phyloP scores from a whole-genome alignment of 1,140 invertebrate genomes.

The Atta colombica region DNA sequence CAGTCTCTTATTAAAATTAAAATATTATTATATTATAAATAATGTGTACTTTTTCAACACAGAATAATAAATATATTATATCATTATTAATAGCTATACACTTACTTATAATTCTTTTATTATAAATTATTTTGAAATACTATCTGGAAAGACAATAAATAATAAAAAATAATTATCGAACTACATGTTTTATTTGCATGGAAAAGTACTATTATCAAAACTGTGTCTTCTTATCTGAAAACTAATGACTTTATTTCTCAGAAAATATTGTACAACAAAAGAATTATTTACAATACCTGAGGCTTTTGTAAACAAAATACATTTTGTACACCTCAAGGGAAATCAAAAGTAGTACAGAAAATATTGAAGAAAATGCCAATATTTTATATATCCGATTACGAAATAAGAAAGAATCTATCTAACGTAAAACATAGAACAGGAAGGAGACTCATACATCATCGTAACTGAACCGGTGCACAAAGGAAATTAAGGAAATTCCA shows the following conservation, averaged over 20 bases:
- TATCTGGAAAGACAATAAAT: slow-evolving; percentile 38
- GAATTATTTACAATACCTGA: slow-evolving; percentile 32
- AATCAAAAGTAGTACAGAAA: slow-evolving; percentile 40
- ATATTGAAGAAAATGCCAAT: slow-evolving; percentile 33
- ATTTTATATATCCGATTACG: slow-evolving; percentile 45
- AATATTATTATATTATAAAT: neutral
- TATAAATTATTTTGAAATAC: slow-evolving; percentile 17
- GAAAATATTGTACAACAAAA: neutral
- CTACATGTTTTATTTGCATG: neutral
- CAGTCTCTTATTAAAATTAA: slow-evolving; percentile 4
- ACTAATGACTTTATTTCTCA: slow-evolving; percentile 9
- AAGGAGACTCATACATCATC: slow-evolving; percentile 35
- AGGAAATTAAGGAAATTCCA: slow-evolving; percentile 72
- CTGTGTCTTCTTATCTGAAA: neutral
- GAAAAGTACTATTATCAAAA: slow-evolving; percentile 23
- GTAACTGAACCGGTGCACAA: slow-evolving; percentile 70
- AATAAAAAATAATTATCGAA: slow-evolving; percentile 1
- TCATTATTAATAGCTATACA: neutral
- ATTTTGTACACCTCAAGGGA: slow-evolving; percentile 26
- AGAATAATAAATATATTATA: neutral
- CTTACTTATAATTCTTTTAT: neutral
- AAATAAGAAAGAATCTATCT: neutral
- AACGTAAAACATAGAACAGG: slow-evolving; percentile 46
- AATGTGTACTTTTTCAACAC: neutral
- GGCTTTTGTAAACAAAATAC: slow-evolving; percentile 3